Conservation (phyloP, 2,797 vertebrate species). For the Brachyalestes nurse region DNA sequence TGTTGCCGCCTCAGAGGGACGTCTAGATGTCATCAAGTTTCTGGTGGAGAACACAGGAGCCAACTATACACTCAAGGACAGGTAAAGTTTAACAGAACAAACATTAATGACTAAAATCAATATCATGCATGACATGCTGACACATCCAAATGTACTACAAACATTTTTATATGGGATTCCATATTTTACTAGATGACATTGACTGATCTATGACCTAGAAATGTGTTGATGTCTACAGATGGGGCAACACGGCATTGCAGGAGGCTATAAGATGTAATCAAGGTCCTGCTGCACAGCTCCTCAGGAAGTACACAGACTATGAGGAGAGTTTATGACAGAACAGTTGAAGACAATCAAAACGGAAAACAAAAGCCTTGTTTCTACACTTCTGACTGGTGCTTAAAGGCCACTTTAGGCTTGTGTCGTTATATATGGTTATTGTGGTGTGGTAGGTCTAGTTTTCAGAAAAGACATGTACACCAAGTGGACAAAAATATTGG, state of each 20-base stretch:
- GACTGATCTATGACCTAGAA: constrained; percentile 11
- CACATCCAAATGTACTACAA: not conserved
- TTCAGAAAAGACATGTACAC: not conserved
- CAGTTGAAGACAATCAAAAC: not conserved
- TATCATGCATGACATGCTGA: not conserved
- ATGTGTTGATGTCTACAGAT: constrained; percentile 61
- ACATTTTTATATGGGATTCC: not conserved
- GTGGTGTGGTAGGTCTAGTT: not conserved
- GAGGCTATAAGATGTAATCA: constrained; percentile 69
- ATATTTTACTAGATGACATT: not conserved
- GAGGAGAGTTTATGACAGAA: constrained; percentile 46
- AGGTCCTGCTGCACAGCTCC: constrained; percentile 60
- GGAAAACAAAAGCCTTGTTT: not conserved
- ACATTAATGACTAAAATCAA: not conserved
- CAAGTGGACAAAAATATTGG: too few species aligned
- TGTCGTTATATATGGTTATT: not conserved
- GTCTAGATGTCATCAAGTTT: constrained; percentile 70
- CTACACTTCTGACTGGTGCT: not conserved
- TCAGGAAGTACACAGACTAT: constrained; percentile 59
- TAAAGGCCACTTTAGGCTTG: not conserved
- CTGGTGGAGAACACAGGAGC: constrained; percentile 72
- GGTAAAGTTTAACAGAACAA: constrained; percentile 56
- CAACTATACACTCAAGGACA: constrained; percentile 64
- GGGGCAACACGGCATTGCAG: constrained; percentile 74
- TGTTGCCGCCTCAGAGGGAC: constrained; percentile 73